phyloP scores from a whole-genome alignment of 2,888 invertebrate genomes.

The Actias luna region DNA sequence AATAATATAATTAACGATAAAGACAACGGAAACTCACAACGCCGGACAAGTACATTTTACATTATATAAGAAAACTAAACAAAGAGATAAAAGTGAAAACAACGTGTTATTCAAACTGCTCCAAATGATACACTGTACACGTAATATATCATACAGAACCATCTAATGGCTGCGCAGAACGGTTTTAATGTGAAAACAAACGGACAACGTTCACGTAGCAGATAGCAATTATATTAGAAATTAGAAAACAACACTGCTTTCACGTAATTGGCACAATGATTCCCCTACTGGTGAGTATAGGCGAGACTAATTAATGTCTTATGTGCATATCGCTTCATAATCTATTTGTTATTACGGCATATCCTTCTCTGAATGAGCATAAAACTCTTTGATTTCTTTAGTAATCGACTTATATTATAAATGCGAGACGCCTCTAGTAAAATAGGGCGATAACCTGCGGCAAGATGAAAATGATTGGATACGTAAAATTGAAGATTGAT shows the following conservation, averaged over 20 bases:
- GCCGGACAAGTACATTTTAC: not conserved
- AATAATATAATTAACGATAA: not conserved
- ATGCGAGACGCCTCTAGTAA: too few relatives aligned
- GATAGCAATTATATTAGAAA: conserved; percentile 59
- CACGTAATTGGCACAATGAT: conserved; percentile 57
- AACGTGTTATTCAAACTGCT: conserved; percentile 2
- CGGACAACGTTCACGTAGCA: conserved; percentile 26
- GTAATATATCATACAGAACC: conserved; percentile 5
- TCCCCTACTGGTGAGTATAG: conserved; percentile 44
- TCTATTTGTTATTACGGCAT: not conserved
- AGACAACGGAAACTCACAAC: not conserved
- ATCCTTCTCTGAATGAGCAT: not conserved
- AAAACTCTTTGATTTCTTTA: too few relatives aligned
- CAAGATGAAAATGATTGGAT: not conserved
- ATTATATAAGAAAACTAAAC: not conserved
- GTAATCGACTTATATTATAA: too few relatives aligned
- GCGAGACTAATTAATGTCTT: conserved; percentile 61
- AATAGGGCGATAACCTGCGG: too few relatives aligned
- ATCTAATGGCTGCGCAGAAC: not conserved
- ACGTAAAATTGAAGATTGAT: not conserved
- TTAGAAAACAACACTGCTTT: conserved; percentile 63
- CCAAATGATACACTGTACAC: conserved; percentile 3
- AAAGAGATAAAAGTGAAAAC: conserved; percentile 7
- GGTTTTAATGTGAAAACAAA: conserved; percentile 8
- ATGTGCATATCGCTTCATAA: conserved; percentile 22